Evolutionary conservation across 2,888 invertebrate genomes (phyloP), one percentile per base, ranked within the genome.

Genomic region (Saturnia pavonia): DNA sequence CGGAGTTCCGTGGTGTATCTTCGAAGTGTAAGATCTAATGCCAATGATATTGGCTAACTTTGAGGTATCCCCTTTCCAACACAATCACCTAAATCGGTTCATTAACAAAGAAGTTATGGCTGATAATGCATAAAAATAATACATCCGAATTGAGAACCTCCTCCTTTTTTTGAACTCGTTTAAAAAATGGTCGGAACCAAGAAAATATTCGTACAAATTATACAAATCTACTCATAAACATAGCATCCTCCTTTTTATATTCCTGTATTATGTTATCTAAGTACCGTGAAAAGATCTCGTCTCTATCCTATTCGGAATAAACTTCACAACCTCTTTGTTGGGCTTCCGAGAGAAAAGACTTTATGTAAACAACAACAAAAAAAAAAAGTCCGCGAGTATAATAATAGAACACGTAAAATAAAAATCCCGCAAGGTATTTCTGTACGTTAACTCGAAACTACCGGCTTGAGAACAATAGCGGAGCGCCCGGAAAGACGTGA

Each of bases 391-490:
- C 72, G 68, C 72, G 67, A 69, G 72, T 48, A 48, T 48, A 48
- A 48, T 48, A 48, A 48, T 48, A n/a, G 57, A 57, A 57, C 57
- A 70, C 68, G 66, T 54, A 70, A 69, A 72, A 69, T 22, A 54
- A 72, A 72, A 72, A 73, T 74, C 71, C 73, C 72, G 69, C 72
- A 68, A 69, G 72, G 74, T 76, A 76, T 77, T 79, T 27, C 57
- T 77, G 76, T 77, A 74, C 72, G 66, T 72, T 76, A 73, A 74
- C 69, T 75, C 73, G 73, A 67, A 66, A 19, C 68, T 68, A 71
- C 66, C 68, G 72, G 69, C 60, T 71, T 68, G 66, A 75, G 77
- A 80, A 84, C 82, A 84, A 84, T 80, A 40, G 40, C 65, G 19
- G 74, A 76, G 69, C 71, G 69, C 72, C 69, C 72, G 72, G 69